Evolutionary conservation across 2,888 invertebrate genomes (phyloP).

Genomic region (Neoaliturus tenellus): DNA sequence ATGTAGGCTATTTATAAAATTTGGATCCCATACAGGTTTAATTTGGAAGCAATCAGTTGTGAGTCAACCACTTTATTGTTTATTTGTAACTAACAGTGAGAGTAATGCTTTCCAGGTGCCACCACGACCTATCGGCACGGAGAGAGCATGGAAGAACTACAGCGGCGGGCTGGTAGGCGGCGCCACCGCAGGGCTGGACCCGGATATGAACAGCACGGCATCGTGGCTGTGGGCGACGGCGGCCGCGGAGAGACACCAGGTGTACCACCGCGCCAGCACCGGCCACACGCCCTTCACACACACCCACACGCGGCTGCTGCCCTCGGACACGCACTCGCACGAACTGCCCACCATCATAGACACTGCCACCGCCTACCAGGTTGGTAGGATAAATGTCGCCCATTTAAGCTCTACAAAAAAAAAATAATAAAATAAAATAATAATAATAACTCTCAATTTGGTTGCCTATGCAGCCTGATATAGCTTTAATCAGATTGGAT

Average conservation of each 20-base stretch:
- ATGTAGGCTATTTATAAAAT: too few relatives aligned
- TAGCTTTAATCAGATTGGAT: too few relatives aligned
- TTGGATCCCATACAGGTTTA: too few relatives aligned
- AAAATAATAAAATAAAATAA: too few relatives aligned
- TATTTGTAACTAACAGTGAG: too few relatives aligned
- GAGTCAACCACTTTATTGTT: too few relatives aligned
- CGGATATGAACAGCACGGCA: conserved; percentile 70
- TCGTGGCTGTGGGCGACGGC: conserved; percentile 71
- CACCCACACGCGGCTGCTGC: conserved; percentile 15
- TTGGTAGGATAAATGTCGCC: too few relatives aligned
- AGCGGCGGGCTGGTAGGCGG: conserved; percentile 36
- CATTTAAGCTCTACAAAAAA: too few relatives aligned
- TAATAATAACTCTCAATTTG: too few relatives aligned
- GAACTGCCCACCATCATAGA: conserved; percentile 61
- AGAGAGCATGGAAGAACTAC: conserved; percentile 83
- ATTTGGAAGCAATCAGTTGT: too few relatives aligned
- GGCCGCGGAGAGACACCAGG: conserved; percentile 71
- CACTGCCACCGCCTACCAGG: conserved; percentile 62
- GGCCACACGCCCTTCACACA: conserved; percentile 53
- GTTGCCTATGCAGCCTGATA: too few relatives aligned
- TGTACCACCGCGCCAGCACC: conserved; percentile 67
- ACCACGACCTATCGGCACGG: conserved; percentile 86
- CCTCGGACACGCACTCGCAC: conserved; percentile 55
- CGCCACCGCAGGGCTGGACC: conserved; percentile 70
- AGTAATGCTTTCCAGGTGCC: conserved; percentile 71